Conservation (phyloP, 1,140 invertebrate genomes). For the Achroia grisella region DNA sequence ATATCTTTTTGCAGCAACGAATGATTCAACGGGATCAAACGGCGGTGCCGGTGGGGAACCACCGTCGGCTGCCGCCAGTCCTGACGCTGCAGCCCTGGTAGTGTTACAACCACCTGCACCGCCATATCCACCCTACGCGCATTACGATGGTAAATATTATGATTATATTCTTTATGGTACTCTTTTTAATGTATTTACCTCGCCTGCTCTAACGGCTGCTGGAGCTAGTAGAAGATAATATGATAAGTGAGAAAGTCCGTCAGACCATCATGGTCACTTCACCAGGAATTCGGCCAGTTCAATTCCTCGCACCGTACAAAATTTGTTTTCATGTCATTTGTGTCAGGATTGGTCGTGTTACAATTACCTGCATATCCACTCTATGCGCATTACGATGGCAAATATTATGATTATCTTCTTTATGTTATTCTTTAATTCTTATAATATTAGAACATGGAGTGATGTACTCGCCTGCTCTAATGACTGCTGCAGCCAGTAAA, state of each 20-base stretch:
- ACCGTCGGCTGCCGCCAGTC: slow-evolving; percentile 57
- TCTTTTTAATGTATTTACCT: no score
- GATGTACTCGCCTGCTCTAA: no score
- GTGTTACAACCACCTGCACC: slow-evolving; percentile 61
- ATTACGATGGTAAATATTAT: slow-evolving; percentile 53
- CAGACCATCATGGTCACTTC: no score
- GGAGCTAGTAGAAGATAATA: no score
- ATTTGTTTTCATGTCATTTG: no score
- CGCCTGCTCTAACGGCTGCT: no score
- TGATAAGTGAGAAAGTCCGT: no score
- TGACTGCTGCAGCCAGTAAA: no score
- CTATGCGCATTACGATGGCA: slow-evolving; percentile 62
- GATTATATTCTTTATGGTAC: not conserved
- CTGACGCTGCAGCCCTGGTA: slow-evolving; percentile 57
- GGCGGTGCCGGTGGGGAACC: slow-evolving; percentile 48
- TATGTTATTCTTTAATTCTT: no score
- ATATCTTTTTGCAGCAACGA: slow-evolving; percentile 46
- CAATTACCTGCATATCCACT: slow-evolving; percentile 61
- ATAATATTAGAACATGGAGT: no score
- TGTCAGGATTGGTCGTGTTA: slow-evolving; percentile 55
- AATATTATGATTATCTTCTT: slow-evolving; percentile 10
- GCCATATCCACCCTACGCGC: slow-evolving; percentile 59
- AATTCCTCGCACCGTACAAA: no score
- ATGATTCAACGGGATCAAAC: slow-evolving; percentile 57
- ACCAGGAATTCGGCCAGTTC: no score